A percentile compares a stretch with the other conserved stretches of the same genome.
phyloP scores from a whole-genome alignment of 1,140 invertebrate species.

The Harpegnathos saltator region DNA sequence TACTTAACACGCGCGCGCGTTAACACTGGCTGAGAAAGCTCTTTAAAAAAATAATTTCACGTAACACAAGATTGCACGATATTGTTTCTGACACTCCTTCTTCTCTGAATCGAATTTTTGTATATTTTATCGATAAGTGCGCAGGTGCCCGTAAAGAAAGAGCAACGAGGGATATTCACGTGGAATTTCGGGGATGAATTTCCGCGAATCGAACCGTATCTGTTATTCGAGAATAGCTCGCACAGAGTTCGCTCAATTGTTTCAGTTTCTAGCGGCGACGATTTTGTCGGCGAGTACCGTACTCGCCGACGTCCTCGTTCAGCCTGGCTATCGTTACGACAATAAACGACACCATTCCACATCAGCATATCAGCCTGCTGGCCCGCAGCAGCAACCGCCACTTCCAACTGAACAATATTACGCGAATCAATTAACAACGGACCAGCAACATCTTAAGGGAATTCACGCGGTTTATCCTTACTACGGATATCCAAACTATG shows the following conservation, averaged over 20 bases:
- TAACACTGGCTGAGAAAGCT: too few relatives aligned
- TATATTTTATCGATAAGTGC: neutral
- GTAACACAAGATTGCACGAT: neutral
- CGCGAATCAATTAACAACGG: neutral
- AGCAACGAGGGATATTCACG: neutral
- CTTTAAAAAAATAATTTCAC: too few relatives aligned
- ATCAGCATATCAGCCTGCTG: neutral
- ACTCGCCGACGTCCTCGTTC: constrained; percentile 45
- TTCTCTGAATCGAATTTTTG: neutral
- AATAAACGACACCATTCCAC: neutral
- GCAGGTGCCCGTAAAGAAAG: too few relatives aligned
- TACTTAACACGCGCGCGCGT: too few relatives aligned
- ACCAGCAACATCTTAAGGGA: neutral
- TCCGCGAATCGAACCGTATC: neutral
- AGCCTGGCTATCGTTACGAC: constrained; percentile 43
- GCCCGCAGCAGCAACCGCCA: neutral
- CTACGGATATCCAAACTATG: neutral
- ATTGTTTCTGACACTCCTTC: too few relatives aligned
- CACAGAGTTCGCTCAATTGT: neutral
- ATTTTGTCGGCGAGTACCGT: neutral
- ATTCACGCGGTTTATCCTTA: neutral
- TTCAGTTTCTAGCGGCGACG: constrained; percentile 30
- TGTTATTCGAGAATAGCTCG: neutral
- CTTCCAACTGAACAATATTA: neutral
- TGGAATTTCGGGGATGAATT: neutral